Evolutionary conservation across 2,888 invertebrate species (phyloP), one percentile per base, ranked within the genome.

Genomic region (Cryptus armator): DNA sequence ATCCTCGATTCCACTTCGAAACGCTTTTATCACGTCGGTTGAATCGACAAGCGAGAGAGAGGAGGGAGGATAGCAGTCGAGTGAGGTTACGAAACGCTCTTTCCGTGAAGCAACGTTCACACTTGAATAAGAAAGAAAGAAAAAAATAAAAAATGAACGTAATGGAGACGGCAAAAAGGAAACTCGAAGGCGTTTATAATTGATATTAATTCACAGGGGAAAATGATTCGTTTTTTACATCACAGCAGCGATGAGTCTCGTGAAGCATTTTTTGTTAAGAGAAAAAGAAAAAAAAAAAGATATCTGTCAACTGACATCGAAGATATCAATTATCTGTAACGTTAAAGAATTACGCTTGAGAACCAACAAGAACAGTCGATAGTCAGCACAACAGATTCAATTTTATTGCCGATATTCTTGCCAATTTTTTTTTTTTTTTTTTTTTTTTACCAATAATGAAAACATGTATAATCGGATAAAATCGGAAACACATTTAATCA

Each of bases 181-280:
- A 37, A 71, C 16, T 12, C 46, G 48, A 51, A 71, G 68, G 81
- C 84, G 76, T 76, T 84, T 44, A 71, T 84, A 84, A 84, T 84
- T 81, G 76, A 76, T 81, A 84, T 84, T 84, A 84, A 84, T 81
- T 84, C 76, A 77, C 76, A 76, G 62, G 68, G 62, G 64, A 80
- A 80, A 62, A 56, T 43, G 68, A 64, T 79, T 74, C 29, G 43
- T 67, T 83, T 70, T 80, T 78, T 59, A n/a, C 79, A 51, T 68
- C 74, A 79, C 37, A 59, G 56, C 24, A 24, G 53, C 43, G 37
- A 53, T 71, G 62, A 82, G 62, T 67, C 75, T 68, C 75, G 24
- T 67, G 48, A 37, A 43, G 24, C 2, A 56, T 56, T 4, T 66
- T 51, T 76, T 76, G n/a, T 51, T 48, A 43, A 7, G 62, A 37